Evolutionary conservation across 1,140 invertebrate genomes (phyloP).

Genomic region (Dreissena rostriformis): DNA sequence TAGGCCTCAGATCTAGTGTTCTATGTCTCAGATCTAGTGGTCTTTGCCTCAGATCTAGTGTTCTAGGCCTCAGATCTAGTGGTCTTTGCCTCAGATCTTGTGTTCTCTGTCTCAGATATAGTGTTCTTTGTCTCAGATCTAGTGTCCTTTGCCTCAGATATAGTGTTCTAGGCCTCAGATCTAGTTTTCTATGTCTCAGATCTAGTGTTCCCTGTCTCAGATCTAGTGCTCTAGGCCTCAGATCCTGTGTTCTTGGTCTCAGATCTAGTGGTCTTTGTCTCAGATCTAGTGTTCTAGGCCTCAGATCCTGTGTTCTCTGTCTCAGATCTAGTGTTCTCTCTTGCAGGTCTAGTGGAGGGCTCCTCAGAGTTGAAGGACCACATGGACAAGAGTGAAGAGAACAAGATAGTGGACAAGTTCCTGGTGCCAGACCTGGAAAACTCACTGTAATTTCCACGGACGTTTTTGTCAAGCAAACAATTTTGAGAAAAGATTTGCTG

Average conservation of each 20-base stretch:
- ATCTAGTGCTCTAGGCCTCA: constrained; percentile 84
- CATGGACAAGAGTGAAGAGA: constrained; percentile 91
- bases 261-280: not conserved
- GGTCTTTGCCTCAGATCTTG: not conserved
- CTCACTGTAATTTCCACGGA: constrained; percentile 84
- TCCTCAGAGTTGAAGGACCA: constrained; percentile 90
- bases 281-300: not conserved
- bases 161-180: not conserved
- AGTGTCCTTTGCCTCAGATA: constrained; percentile 81
- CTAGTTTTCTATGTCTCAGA: not conserved
- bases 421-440: constrained; percentile 88
- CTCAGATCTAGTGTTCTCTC: not conserved
- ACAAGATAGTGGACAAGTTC: constrained; percentile 88
- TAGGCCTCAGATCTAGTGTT: not conserved
- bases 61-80: not conserved
- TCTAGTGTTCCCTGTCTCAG: constrained; percentile 78
- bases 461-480: too few relatives aligned
- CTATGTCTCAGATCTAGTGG: not conserved
- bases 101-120: not conserved
- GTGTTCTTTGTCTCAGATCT: constrained; percentile 84
- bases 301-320: not conserved
- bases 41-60: constrained; percentile 86
- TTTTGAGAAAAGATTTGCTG: too few relatives aligned
- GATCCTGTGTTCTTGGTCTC: not conserved
- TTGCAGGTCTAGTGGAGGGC: constrained; percentile 92